Evolutionary conservation across 2,797 vertebrate species (phyloP).

Genomic region (Argentina silus): DNA sequence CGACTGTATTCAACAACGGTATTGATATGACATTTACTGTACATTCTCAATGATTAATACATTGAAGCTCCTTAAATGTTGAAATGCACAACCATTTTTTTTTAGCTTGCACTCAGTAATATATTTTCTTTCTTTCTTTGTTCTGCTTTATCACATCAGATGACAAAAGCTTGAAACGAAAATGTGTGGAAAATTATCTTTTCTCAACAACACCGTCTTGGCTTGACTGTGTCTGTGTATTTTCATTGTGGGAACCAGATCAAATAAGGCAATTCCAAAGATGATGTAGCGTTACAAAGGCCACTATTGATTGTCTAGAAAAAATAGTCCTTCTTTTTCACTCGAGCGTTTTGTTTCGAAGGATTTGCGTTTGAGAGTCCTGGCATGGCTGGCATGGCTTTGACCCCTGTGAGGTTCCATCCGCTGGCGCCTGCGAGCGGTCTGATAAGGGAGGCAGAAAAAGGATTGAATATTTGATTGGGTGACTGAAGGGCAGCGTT

Average conservation of each 20-base stretch:
- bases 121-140: no score
- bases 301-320: conserved; percentile 32
- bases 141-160: no score
- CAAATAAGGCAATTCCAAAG: conserved; percentile 26
- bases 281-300: conserved; percentile 16
- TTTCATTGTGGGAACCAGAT: conserved; percentile 2
- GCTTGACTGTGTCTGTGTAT: not conserved
- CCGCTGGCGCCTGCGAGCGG: conserved; percentile 39
- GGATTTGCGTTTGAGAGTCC: conserved; percentile 47
- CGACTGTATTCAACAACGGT: not conserved
- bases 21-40: not conserved
- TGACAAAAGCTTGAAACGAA: not conserved
- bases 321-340: conserved; percentile 30
- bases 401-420: conserved; percentile 40
- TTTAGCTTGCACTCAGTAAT: no score
- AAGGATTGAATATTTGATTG: conserved; percentile 42
- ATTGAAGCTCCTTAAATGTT: no score
- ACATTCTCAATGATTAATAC: no score
- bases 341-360: conserved; percentile 43
- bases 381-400: conserved; percentile 25
- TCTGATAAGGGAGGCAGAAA: conserved; percentile 42
- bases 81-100: no score
- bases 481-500: conserved; percentile 39
- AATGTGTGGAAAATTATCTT: not conserved
- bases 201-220: no score